phyloP scores from a whole-genome alignment of 1,140 invertebrate species.

The Lysiphlebus fabarum region DNA sequence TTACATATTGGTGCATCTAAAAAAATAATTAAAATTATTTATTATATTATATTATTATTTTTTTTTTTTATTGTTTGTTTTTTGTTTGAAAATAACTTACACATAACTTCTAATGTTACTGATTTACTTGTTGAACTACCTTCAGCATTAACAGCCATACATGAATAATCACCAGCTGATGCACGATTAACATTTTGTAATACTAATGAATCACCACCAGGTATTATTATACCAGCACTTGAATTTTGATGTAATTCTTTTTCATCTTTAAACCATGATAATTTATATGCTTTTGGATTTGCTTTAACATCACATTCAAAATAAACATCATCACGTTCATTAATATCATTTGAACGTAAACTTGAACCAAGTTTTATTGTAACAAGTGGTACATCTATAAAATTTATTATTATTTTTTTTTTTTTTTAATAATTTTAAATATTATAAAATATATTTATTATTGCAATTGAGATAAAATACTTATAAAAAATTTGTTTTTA shows the following conservation, averaged over 20 bases:
- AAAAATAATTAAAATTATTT: constrained; percentile 22
- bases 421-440: too few species aligned
- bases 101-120: constrained; percentile 76
- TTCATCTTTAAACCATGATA: constrained; percentile 80
- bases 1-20: constrained; percentile 78
- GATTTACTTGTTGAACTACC: constrained; percentile 77
- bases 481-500: too few species aligned
- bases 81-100: constrained; percentile 60
- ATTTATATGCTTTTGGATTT: constrained; percentile 76
- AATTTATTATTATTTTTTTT: constrained; percentile 13
- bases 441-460: too few species aligned
- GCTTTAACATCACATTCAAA: constrained; percentile 86
- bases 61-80: not conserved
- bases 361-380: constrained; percentile 75
- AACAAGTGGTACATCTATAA: constrained; percentile 78
- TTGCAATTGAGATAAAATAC: too few species aligned
- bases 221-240: constrained; percentile 74
- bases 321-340: constrained; percentile 87
- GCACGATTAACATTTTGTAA: constrained; percentile 78
- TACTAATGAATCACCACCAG: constrained; percentile 75
- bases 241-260: constrained; percentile 74
- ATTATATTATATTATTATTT: not conserved
- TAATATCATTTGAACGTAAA: constrained; percentile 79
- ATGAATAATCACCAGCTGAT: constrained; percentile 78
- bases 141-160: constrained; percentile 74